Evolutionary conservation across 2,888 invertebrate species (phyloP).

Genomic region (Acanthosepion lycidas): DNA sequence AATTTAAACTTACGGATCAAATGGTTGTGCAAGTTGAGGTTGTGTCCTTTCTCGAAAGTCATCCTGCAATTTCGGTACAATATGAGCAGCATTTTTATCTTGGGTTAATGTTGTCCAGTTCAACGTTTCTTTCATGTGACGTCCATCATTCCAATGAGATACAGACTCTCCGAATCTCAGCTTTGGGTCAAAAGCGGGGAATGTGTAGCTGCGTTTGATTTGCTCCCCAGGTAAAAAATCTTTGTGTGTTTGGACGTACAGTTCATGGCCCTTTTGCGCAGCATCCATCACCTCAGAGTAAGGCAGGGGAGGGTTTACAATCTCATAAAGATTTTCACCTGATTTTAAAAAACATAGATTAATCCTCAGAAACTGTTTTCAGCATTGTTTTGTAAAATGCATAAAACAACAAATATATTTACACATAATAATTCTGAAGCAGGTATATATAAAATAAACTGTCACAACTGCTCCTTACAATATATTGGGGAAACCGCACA

Average conservation of each 20-base stretch:
- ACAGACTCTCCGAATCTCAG: constrained; percentile 70
- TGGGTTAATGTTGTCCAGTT: constrained; percentile 69
- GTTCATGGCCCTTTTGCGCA: constrained; percentile 65
- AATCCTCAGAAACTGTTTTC: no score
- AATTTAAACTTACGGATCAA: constrained; percentile 71
- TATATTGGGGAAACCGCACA: no score
- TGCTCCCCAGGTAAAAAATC: constrained; percentile 70
- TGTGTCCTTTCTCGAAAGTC: constrained; percentile 73
- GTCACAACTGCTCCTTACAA: no score
- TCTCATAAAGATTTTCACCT: constrained; percentile 58
- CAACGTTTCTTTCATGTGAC: constrained; percentile 64
- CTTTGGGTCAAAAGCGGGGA: constrained; percentile 59
- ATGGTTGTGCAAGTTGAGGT: constrained; percentile 71
- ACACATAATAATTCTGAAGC: no score
- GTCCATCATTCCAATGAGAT: constrained; percentile 72
- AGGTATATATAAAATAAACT: no score
- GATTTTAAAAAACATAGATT: constrained; percentile 57
- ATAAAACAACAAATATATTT: no score
- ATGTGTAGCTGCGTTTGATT: constrained; percentile 66
- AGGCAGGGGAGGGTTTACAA: constrained; percentile 72
- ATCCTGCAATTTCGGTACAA: constrained; percentile 72
- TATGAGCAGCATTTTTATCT: constrained; percentile 65
- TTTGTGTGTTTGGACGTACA: constrained; percentile 70
- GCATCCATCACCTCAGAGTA: constrained; percentile 67
- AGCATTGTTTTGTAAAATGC: no score